A percentile compares a stretch with the other conserved stretches of the same genome.
Evolutionary conservation across 2,888 invertebrate genomes (phyloP).

Genomic region (Drosophila ustulata): DNA sequence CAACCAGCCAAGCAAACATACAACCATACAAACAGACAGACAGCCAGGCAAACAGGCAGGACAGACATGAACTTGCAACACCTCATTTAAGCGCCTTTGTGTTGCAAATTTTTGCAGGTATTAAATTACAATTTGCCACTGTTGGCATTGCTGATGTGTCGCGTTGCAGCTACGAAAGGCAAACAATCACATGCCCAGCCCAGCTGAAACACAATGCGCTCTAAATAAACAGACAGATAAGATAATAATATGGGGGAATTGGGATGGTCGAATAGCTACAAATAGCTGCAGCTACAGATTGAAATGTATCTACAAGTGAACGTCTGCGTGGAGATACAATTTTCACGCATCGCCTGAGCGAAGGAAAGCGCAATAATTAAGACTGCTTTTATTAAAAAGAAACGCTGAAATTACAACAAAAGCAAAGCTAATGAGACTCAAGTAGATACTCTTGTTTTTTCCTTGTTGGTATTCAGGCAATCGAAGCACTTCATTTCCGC

Average conservation of each 20-base stretch:
- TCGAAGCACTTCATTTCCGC: constrained; percentile 12
- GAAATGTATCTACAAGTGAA: constrained; percentile 62
- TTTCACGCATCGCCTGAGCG: constrained; percentile 22
- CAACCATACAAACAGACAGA: constrained; percentile 21
- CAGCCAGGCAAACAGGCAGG: constrained; percentile 23
- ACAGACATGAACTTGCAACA: constrained; percentile 72
- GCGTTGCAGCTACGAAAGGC: constrained; percentile 50
- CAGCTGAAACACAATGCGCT: constrained; percentile 70
- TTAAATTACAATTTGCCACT: constrained; percentile 75
- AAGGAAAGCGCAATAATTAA: constrained; percentile 49
- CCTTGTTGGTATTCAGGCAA: constrained; percentile 7
- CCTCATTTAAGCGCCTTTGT: constrained; percentile 80
- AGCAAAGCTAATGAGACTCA: constrained; percentile 33
- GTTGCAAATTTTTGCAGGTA: constrained; percentile 70
- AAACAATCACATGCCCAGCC: constrained; percentile 64
- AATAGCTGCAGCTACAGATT: constrained; percentile 35
- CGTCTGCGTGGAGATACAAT: constrained; percentile 9
- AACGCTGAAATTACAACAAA: constrained; percentile 8
- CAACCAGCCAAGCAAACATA: constrained; percentile 10
- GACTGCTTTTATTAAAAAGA: constrained; percentile 14
- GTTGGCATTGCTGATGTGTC: constrained; percentile 48
- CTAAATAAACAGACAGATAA: constrained; percentile 64
- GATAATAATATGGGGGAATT: constrained; percentile 40
- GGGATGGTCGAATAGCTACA: constrained; percentile 32
- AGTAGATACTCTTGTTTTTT: constrained; percentile 20